Evolutionary conservation across 2,888 invertebrate genomes (phyloP), one percentile per base, ranked within the genome.

Genomic region (Lagria hirta): DNA sequence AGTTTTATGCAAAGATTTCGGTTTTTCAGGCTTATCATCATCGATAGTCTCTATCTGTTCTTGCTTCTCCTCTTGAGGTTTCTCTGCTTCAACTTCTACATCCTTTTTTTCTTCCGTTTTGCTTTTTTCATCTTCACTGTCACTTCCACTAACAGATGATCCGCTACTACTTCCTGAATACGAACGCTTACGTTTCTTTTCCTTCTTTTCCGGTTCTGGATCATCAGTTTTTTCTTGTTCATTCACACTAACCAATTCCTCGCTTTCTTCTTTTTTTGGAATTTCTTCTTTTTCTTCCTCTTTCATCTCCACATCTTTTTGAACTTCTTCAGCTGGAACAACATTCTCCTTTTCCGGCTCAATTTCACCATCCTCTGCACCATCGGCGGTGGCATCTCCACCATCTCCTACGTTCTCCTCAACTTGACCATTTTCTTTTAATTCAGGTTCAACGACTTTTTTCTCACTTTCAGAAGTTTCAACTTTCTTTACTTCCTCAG

Each of bases 1-100:
- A 0, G 98, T 99, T 65, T 93, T 92, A 70, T 99, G 98, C 23
- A 97, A 75, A 2, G 91, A 84, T 34, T 85, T 77, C 1, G 83
- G 80, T 58, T 77, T 72, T 52, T 76, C 73, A 23, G 73, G 71
- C 62, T 77, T 70, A 48, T 71, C 70, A 4, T 72, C 71, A 27
- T 69, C 69, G 20, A 68, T 60, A 1, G 64, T 67, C 26, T 73
- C 72, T 23, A 75, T 72, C 26, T 73, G 69, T 7, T 65, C 61
- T 28, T 60, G 60, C 7, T 67, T 64, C 24, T 69, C 65, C 17
- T 66, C 67, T 10, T 58, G 66, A 17, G 65, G 62, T 62, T 22
- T 59, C 57, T 8, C 62, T 58, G 12, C 58, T 54, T 69, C 68
- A 23, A 70, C 63, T 16, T 58, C 58, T n/a, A 61, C 58, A n/a